phyloP scores from a whole-genome alignment of 2,888 invertebrate species.

The Diarsia brunnea region DNA sequence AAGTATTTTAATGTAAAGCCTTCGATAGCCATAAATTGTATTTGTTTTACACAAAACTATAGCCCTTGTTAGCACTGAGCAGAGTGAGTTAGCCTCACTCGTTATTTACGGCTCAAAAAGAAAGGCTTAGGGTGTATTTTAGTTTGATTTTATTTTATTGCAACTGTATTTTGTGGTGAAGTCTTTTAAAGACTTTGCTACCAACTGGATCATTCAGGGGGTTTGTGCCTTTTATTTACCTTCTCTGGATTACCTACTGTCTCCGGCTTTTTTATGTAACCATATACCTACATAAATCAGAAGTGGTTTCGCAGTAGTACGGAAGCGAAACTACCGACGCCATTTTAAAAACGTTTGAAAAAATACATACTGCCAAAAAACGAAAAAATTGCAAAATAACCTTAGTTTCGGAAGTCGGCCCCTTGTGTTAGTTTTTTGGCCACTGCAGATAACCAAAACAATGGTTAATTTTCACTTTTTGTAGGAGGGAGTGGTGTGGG shows the following conservation, averaged over 20 bases:
- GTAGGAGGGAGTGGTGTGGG: no score
- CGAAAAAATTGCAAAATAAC: background rate
- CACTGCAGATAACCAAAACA: background rate
- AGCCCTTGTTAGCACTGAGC: constrained; percentile 64
- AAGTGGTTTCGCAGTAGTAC: background rate
- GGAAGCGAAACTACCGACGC: no score
- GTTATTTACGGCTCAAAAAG: constrained; percentile 60
- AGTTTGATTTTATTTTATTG: constrained; percentile 34
- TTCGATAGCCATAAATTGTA: constrained; percentile 68
- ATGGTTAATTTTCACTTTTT: background rate
- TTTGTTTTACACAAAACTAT: constrained; percentile 68
- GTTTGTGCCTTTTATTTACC: background rate
- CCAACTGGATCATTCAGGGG: constrained; percentile 24
- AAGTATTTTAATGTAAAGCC: constrained; percentile 73
- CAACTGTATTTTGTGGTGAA: constrained; percentile 44
- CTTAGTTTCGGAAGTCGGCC: background rate
- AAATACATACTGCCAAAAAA: background rate
- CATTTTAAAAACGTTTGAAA: background rate
- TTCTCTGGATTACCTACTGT: background rate
- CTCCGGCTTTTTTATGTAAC: background rate
- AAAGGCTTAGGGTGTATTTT: constrained; percentile 45
- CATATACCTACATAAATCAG: background rate
- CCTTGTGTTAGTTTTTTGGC: background rate
- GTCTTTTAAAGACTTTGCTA: constrained; percentile 18
- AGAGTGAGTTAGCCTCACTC: constrained; percentile 41